Percentiles rank a stretch among this genome's conserved stretches.
Conservation (phyloP, 1,140 invertebrate species). For the Ganaspis sp. region DNA sequence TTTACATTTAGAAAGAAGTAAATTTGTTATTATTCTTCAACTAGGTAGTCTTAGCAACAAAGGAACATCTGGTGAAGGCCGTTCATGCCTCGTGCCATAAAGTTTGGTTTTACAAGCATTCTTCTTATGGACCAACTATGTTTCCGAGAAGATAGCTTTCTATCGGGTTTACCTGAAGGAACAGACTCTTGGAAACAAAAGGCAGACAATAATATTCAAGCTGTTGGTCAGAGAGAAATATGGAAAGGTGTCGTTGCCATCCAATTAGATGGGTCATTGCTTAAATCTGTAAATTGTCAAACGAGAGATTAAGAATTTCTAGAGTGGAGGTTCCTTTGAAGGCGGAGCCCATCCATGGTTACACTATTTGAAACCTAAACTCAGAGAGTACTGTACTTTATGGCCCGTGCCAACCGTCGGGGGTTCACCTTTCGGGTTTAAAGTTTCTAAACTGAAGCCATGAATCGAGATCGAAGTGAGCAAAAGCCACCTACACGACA, state of each 20-base stretch:
- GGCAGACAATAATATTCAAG: neutral
- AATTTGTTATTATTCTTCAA: neutral
- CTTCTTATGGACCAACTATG: neutral
- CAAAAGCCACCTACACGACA: slow-evolving; percentile 26
- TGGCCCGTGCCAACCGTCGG: slow-evolving; percentile 9
- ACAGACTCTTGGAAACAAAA: neutral
- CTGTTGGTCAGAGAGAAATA: neutral
- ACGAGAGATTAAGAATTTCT: slow-evolving; percentile 1
- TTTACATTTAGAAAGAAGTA: neutral
- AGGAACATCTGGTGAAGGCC: slow-evolving; percentile 12
- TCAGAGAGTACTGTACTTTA: slow-evolving; percentile 3
- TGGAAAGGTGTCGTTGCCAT: neutral
- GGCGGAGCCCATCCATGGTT: neutral
- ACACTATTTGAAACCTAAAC: neutral
- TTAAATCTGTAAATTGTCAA: neutral
- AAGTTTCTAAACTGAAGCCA: slow-evolving; percentile 22
- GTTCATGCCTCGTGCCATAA: slow-evolving; percentile 12
- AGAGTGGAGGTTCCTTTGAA: neutral
- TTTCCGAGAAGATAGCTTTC: slow-evolving; percentile 23
- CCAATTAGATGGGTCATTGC: slow-evolving; percentile 4
- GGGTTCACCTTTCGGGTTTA: slow-evolving; percentile 25
- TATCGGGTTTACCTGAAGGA: neutral
- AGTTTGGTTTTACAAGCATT: slow-evolving; percentile 28
- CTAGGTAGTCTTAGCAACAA: slow-evolving; percentile 7
- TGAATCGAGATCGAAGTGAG: slow-evolving; percentile 31